phyloP scores from a whole-genome alignment of 1,140 invertebrate species.

The Linepithema humile region DNA sequence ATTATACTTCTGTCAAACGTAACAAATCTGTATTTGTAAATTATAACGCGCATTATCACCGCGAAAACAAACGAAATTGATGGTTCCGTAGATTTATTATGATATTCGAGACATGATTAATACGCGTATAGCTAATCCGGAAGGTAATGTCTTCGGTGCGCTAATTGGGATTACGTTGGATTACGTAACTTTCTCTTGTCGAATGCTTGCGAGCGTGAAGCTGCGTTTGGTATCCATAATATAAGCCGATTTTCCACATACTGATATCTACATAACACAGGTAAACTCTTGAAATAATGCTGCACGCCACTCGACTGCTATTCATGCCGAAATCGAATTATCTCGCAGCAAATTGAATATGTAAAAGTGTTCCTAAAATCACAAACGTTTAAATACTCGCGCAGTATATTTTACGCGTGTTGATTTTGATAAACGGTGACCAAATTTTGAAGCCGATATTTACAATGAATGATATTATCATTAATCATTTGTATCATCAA shows the following conservation, averaged over 20 bases:
- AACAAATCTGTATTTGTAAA: neutral
- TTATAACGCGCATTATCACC: neutral
- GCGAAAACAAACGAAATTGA: conserved; percentile 25
- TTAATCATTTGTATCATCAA: conserved; percentile 8
- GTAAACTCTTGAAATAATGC: conserved; percentile 21
- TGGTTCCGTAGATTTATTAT: conserved; percentile 22
- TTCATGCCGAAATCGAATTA: conserved; percentile 1
- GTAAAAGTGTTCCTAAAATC: neutral
- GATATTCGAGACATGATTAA: conserved; percentile 33
- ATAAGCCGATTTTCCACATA: conserved; percentile 40
- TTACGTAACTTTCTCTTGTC: conserved; percentile 57
- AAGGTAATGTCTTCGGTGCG: conserved; percentile 59
- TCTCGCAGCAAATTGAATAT: neutral
- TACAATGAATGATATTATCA: neutral
- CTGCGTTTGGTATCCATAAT: conserved; percentile 12
- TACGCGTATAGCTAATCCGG: conserved; percentile 54
- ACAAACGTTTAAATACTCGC: neutral
- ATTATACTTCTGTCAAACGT: neutral
- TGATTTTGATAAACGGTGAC: neutral
- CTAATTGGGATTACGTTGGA: conserved; percentile 64
- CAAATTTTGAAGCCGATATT: neutral
- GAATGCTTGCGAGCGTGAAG: conserved; percentile 6
- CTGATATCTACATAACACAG: neutral
- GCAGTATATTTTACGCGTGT: neutral
- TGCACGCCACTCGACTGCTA: neutral